Evolutionary conservation across 2,797 vertebrate species (phyloP), one percentile per base, ranked within the genome.

Genomic region (Oryzias sinensis): DNA sequence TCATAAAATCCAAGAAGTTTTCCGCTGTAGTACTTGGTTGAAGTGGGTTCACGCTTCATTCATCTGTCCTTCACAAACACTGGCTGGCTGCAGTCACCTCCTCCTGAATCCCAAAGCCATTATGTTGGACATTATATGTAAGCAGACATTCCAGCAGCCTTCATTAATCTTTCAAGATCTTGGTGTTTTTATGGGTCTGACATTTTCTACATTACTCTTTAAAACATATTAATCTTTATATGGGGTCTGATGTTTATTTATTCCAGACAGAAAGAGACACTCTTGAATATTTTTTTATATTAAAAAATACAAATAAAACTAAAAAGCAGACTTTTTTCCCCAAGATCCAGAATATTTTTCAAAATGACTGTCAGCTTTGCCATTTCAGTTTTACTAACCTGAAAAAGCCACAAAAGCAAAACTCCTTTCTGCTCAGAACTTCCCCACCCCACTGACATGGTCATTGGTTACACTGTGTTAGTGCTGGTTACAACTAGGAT

Each of bases 11-110:
- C 14, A 47, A 47, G 22, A 13, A 22, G 49, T 27, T 11, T 29
- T 16, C 49, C 5, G 8, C 2, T 14, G 17, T 27, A 7, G 27
- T 5, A 33, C 3, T 15, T 20, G 20, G 17, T 42, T 17, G 0
- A 15, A 5, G 16, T 16, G 11, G 16, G 14, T 27, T 25, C 15
- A 27, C 11, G 8, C n/a, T 15, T 27, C 46, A 8, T 33, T 33
- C 29, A 33, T 6, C 18, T 15, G 22, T 4, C 56, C 48, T 59
- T 45, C 53, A 70, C 56, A 63, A 62, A 60, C 49, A 70, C n/a
- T 29, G 48, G 48, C 47, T 17, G 53, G 44, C 49, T 15, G 52
- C 45, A 51, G 51, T 61, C 51, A 54, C 22, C 41, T 18, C 22
- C 41, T 18, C 22, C 27, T 18, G 5, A 56, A 62, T n/a, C 50